Conservation (phyloP, 2,113 vertebrate genomes). For the Xenopus laevis region DNA sequence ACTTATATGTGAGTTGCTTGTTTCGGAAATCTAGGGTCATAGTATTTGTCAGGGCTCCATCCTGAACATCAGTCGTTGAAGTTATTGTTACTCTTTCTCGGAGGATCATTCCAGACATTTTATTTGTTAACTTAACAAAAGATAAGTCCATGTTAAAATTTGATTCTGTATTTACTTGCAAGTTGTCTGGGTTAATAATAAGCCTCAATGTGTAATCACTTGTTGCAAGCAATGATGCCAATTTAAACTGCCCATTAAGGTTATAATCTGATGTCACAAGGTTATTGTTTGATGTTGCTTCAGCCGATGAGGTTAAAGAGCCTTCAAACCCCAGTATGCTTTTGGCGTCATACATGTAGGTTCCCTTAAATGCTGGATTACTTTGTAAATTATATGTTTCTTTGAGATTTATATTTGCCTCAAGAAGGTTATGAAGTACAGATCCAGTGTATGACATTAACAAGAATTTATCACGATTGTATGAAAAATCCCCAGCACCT, state of each 20-base stretch:
- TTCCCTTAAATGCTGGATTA: slow-evolving; percentile 54
- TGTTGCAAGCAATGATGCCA: slow-evolving; percentile 65
- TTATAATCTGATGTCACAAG: slow-evolving; percentile 63
- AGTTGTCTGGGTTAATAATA: slow-evolving; percentile 56
- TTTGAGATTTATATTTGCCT: slow-evolving; percentile 68
- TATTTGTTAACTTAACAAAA: slow-evolving; percentile 72
- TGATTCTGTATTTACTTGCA: slow-evolving; percentile 67
- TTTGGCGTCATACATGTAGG: slow-evolving; percentile 63
- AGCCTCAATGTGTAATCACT: slow-evolving; percentile 62
- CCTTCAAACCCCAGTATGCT: slow-evolving; percentile 74
- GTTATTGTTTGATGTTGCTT: slow-evolving; percentile 58
- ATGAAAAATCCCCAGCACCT: slow-evolving; percentile 78
- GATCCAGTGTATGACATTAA: slow-evolving; percentile 66
- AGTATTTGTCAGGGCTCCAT: slow-evolving; percentile 70
- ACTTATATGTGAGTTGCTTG: slow-evolving; percentile 72
- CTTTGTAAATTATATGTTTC: slow-evolving; percentile 58
- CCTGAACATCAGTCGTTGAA: slow-evolving; percentile 71
- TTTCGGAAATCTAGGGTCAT: slow-evolving; percentile 79
- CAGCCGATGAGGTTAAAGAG: slow-evolving; percentile 58
- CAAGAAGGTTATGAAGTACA: slow-evolving; percentile 74
- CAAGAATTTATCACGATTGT: slow-evolving; percentile 58
- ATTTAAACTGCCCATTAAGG: slow-evolving; percentile 62
- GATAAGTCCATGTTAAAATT: slow-evolving; percentile 73
- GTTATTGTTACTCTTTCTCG: slow-evolving; percentile 64
- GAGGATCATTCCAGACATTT: slow-evolving; percentile 65